Evolutionary conservation across 2,113 vertebrate species (phyloP), one percentile per base, ranked within the genome.

Genomic region (Sapayoa aenigma): DNA sequence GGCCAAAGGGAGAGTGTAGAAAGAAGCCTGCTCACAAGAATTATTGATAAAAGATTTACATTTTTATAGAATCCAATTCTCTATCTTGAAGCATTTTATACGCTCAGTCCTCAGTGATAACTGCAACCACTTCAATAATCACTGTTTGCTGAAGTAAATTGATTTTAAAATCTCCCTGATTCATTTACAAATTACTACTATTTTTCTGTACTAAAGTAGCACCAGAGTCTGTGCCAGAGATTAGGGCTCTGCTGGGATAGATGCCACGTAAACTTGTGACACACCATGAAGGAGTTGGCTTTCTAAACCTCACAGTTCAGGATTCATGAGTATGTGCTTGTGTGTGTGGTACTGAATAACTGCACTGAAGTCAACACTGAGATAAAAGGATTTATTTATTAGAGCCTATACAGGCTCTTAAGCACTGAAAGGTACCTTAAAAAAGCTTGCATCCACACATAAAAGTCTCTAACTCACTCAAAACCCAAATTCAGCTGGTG

Each of bases 21-120:
- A 77, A 86, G 39, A 62, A 92, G 50, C 37, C 85, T 90, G 83
- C 49, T 90, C 35, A 7, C 87, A 80, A 95, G 69, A 93, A 95
- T 81, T 96, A 96, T 96, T 92, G 95, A 95, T 94, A 90, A 90
- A 96, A 88, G 76, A 93, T 95, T 97, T 97, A 94, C 12, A 90
- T 84, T 44, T 95, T 95, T 95, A 95, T 69, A 84, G 88, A 96
- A 93, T 89, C 84, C 88, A 81, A 46, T 93, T 87, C 74, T 68
- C 60, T 90, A 2, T 82, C 90, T 93, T 37, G 31, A 93, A 96
- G 80, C 44, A 1, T 55, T 97, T 96, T 75, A 82, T 58, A 84
- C 0, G 3, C 56, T 84, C 77, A 49, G 60, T 87, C 80, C 53
- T 90, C 53, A 84, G 85, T 0, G 0, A 81, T 92, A 92, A 71